Base-by-base conservation (phyloP, 1,140 invertebrate species). In the Eciton burchellii region DNA sequence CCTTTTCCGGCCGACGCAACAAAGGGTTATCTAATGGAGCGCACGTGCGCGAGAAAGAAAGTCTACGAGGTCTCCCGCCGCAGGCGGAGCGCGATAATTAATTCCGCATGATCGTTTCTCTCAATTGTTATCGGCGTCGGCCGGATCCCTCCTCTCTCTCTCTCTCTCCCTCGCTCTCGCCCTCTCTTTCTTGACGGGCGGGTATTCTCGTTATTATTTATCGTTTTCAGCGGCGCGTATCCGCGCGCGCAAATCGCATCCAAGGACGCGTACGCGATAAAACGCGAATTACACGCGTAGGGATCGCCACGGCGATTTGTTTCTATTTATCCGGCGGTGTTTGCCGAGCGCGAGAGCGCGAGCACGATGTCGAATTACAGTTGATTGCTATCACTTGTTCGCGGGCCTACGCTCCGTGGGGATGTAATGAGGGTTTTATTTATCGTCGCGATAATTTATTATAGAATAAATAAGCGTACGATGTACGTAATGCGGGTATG, bases 391-490 rank as follows among this genome's bases (percentile, higher is more conserved):
- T 86, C 84, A 70, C 71, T 63, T 65, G 84, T 63, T 65, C 68
- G 76, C 62, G 47, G 21, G 52, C 14, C 49, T 12, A 49, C 84
- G 56, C 43, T 77, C 63, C 21, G 47, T n/a, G 49, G 21, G 21
- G 63, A 45, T 59, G 84, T 86, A 86, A 87, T 77, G 63, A 86
- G 85, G 12, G 45, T 77, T 86, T 87, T 83, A 87, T 87, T 86
- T 87, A 87, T 87, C 26, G 81, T 73, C 16, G 52, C 71, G 56
- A 77, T 74, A 77, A 87, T 86, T 87, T 86, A 86, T 83, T 83
- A 59, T 68, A 35, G 79, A 82, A 86, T 86, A 86, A 86, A 86
- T 86, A 86, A 65, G 47, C 35, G 16, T 11, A 16, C 16, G 24
- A 19, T 24, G 11, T 21, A 21, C n/a, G 59, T 62, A 62, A 11